Evolutionary conservation across 2,888 invertebrate genomes (phyloP), one percentile per base, ranked within the genome.

Genomic region (Polydesmus complanatus): DNA sequence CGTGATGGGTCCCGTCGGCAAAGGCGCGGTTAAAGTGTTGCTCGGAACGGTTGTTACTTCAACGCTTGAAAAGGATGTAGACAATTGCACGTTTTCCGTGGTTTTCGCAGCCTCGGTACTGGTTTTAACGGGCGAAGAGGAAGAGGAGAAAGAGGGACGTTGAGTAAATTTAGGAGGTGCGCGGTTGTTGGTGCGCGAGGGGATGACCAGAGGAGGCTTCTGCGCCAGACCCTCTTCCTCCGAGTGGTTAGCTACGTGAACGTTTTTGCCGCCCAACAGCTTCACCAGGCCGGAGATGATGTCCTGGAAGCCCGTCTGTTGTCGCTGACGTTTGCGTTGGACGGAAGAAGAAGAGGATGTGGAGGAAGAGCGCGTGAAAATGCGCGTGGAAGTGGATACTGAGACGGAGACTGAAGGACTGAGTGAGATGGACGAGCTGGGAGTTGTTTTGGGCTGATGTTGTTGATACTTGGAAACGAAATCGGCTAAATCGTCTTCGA

Each of bases 281-380:
- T 91, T 90, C 0, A 91, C 90, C 56, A 92, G 85, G 8, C 91
- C 91, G 55, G 70, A 70, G 47, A 92, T 88, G 27, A 92, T 90
- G 69, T 92, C 90, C 72, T 91, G 89, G 61, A 92, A 54, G 22
- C 55, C 55, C 5, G 60, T 53, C 22, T 55, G 54, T 50, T 60
- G 37, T 22, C 60, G 26, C 2, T 37, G 19, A 2, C 27, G 37
- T 27, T 59, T 59, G 5, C 59, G 27, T 19, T 60, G 54, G 53
- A 19, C 3, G 3, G n/a, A 11, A 11, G 8, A 21, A 18, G 53
- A 53, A 25, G 53, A 53, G 19, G 23, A 23, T 3, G 53, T 53
- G 2, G 53, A 11, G 27, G 56, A 58, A 11, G 58, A 58, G 21
- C 58, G 37, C 5, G 52, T 25, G n/a, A 58, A 50, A n/a, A 58